Conservation (phyloP, 2,888 invertebrate genomes). For the Metacarcinus magister region DNA sequence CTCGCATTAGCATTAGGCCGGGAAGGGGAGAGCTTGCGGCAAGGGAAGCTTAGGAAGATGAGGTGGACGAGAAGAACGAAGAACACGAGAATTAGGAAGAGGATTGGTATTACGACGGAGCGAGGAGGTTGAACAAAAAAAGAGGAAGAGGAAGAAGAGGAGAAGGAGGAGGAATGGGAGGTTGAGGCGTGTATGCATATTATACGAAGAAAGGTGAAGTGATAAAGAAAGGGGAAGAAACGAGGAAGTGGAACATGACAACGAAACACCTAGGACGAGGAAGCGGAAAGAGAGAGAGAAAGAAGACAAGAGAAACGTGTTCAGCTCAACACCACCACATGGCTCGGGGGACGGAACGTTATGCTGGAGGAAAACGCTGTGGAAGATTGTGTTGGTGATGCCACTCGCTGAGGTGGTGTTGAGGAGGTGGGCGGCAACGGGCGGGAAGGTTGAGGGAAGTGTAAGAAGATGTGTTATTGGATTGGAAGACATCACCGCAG, state of each 20-base stretch:
- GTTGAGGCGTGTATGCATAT: not conserved
- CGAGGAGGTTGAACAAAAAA: not conserved
- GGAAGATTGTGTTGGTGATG: not conserved
- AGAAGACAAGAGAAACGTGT: not conserved
- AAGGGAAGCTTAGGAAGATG: not conserved
- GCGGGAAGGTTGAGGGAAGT: not conserved
- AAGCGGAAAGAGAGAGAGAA: not conserved
- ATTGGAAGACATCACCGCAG: not conserved
- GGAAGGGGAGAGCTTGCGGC: not conserved
- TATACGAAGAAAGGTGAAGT: too few species aligned
- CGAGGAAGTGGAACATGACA: not conserved
- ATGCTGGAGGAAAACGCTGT: not conserved
- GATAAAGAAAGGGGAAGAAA: not conserved
- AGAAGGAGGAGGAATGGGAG: not conserved
- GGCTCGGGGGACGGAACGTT: not conserved
- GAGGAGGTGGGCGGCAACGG: not conserved
- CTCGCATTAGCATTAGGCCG: constrained; percentile 39
- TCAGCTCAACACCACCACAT: not conserved
- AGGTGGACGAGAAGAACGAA: not conserved
- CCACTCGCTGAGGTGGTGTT: not conserved
- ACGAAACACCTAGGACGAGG: not conserved
- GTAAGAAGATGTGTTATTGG: constrained; percentile 21
- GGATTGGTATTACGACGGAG: not conserved
- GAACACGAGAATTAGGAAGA: not conserved
- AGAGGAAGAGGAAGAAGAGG: not conserved